phyloP scores from a whole-genome alignment of 2,797 vertebrate species.

The Acanthornis magna region DNA sequence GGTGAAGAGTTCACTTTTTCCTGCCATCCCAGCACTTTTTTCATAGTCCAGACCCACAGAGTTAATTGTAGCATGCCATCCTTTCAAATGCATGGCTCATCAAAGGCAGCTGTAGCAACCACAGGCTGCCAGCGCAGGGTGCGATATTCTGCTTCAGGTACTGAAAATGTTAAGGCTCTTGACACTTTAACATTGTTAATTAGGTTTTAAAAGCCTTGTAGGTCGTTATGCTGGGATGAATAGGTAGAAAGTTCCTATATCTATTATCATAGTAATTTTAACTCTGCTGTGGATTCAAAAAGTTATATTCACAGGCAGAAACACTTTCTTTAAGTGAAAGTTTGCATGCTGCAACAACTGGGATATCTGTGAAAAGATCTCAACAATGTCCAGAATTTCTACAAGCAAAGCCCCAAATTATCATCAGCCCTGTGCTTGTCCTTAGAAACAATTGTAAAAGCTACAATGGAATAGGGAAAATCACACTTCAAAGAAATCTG shows the following conservation, averaged over 20 bases:
- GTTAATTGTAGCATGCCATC: background rate
- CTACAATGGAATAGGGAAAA: background rate
- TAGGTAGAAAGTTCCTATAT: background rate
- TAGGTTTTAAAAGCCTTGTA: background rate
- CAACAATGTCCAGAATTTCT: background rate
- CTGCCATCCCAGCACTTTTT: background rate
- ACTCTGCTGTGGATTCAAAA: background rate
- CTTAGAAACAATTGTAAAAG: background rate
- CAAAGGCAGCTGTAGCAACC: background rate
- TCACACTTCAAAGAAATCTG: accelerated
- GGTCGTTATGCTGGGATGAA: background rate
- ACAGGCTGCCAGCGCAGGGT: accelerated
- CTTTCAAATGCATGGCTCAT: background rate
- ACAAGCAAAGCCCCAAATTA: background rate
- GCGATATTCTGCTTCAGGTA: background rate
- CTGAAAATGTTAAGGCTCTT: constrained; percentile 8
- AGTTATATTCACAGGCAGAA: background rate
- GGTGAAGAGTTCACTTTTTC: background rate
- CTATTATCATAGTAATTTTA: background rate
- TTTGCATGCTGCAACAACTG: background rate
- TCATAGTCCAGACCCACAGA: background rate
- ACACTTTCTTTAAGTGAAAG: background rate
- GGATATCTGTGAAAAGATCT: background rate
- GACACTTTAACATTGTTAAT: background rate
- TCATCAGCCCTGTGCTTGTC: background rate